These are phyloP conservation scores for Cepaea hortensis DNA, from an alignment of 2,888 invertebrate species.

Conservation along the genomic window DNA sequence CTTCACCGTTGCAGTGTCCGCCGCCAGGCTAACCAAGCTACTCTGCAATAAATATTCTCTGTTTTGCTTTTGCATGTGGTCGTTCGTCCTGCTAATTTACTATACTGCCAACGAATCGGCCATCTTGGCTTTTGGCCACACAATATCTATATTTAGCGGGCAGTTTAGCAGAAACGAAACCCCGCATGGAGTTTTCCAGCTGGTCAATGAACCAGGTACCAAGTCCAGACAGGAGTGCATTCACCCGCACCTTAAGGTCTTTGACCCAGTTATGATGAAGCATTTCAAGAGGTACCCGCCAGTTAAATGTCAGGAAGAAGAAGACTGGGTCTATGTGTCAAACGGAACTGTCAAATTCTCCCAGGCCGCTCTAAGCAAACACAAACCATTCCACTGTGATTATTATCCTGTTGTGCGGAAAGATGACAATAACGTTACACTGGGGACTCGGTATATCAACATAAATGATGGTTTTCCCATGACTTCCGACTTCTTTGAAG, in stretches of 20 bases:
- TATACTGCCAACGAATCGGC: not conserved
- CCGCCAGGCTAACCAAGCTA: not conserved
- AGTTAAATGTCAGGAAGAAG: slow-evolving; percentile 81
- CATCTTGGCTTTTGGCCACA: not conserved
- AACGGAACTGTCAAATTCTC: slow-evolving; percentile 81
- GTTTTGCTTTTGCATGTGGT: not conserved
- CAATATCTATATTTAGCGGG: not conserved
- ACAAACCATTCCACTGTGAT: slow-evolving; percentile 76
- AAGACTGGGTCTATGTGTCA: slow-evolving; percentile 87
- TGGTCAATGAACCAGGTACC: not conserved
- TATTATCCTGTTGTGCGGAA: slow-evolving; percentile 77
- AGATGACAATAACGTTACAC: slow-evolving; percentile 57
- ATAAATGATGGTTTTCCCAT: slow-evolving; percentile 49
- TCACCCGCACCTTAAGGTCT: slow-evolving; percentile 82
- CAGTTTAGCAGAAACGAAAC: not conserved
- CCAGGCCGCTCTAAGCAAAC: slow-evolving; percentile 73
- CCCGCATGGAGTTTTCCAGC: not conserved
- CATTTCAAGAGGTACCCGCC: slow-evolving; percentile 82
- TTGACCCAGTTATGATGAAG: slow-evolving; percentile 85
- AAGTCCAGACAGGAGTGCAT: slow-evolving; percentile 78
- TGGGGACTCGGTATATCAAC: slow-evolving; percentile 48
- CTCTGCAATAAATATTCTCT: not conserved
- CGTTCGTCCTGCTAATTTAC: not conserved
- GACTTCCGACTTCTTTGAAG: slow-evolving; percentile 60
- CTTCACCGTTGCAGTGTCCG: not conserved